These are phyloP conservation scores for Euura saliciscinereae DNA, from an alignment of 1,140 invertebrate genomes.

Conservation along the genomic window DNA sequence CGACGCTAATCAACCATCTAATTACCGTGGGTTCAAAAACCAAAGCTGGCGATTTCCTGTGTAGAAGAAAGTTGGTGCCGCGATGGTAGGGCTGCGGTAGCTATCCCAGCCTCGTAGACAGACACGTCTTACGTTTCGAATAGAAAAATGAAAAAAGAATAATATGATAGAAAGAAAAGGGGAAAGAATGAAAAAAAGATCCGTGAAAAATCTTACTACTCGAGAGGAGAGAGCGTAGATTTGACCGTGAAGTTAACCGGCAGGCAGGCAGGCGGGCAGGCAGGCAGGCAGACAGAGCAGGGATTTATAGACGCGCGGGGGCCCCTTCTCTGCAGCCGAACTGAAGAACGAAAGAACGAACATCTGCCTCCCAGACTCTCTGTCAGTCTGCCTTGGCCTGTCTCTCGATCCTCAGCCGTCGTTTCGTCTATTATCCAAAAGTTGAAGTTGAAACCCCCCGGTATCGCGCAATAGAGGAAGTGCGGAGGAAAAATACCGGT, in stretches of 20 bases:
- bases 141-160: too few species aligned
- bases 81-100: too few species aligned
- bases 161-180: neutral
- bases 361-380: slow-evolving; percentile 4
- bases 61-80: too few species aligned
- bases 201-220: neutral
- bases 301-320: neutral
- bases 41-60: too few species aligned
- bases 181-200: neutral
- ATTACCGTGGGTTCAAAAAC: too few species aligned
- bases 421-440: slow-evolving; percentile 1
- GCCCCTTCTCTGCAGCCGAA: neutral
- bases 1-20: too few species aligned
- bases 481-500: too few species aligned
- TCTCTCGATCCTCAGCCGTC: neutral
- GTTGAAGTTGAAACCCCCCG: neutral
- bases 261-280: neutral
- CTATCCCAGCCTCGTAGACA: too few species aligned
- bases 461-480: too few species aligned
- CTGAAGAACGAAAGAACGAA: slow-evolving; percentile 2
- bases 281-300: neutral
- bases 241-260: slow-evolving; percentile 6
- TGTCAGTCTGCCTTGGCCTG: slow-evolving; percentile 4
- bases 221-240: neutral
- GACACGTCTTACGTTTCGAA: too few species aligned